A percentile compares a stretch with the other conserved stretches of the same genome.
Evolutionary conservation across 2,888 invertebrate species (phyloP).

Genomic region (Polyommatus icarus): DNA sequence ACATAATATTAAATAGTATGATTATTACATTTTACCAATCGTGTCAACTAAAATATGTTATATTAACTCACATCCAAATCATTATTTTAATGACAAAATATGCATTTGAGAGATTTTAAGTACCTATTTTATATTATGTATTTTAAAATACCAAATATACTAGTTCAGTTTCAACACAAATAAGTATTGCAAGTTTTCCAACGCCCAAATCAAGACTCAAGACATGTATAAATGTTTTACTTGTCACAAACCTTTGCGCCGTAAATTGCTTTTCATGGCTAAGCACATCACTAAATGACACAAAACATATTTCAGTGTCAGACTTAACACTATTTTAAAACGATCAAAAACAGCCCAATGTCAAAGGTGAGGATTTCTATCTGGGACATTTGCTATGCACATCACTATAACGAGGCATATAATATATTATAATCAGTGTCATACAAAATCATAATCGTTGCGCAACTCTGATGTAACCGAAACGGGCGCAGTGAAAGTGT

Average conservation of each 20-base stretch:
- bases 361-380: conserved; percentile 9
- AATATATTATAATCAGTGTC: conserved; percentile 63
- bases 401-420: neutral
- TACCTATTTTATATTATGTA: too few species aligned
- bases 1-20: too few species aligned
- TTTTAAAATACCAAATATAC: too few species aligned
- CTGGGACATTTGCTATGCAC: neutral
- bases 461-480: conserved; percentile 74
- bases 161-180: neutral
- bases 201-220: neutral
- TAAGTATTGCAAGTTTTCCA: neutral
- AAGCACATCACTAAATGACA: neutral
- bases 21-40: too few species aligned
- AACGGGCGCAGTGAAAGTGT: conserved; percentile 77
- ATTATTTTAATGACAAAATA: too few species aligned
- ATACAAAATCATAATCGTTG: conserved; percentile 72
- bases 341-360: neutral
- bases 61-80: too few species aligned
- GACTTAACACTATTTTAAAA: neutral
- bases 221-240: neutral
- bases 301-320: conserved; percentile 1
- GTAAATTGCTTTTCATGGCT: neutral
- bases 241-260: neutral
- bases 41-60: too few species aligned
- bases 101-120: too few species aligned